These are phyloP conservation scores for Martes martes DNA, from an alignment of 2,113 vertebrate species.

Conservation along the genomic window DNA sequence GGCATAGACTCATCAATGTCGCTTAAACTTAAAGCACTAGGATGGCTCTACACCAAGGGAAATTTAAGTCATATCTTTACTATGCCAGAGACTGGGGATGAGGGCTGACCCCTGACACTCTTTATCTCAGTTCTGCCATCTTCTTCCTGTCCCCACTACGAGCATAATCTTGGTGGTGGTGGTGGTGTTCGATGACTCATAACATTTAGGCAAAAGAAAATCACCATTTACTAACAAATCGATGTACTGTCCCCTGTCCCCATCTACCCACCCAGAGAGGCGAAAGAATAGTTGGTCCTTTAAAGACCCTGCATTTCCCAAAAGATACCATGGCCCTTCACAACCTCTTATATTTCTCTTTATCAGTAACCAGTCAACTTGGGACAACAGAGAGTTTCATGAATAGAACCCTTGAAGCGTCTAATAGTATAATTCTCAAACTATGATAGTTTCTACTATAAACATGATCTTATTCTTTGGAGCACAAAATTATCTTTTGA, in stretches of 20 bases:
- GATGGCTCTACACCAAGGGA: not conserved
- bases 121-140: not conserved
- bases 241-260: not conserved
- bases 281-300: not conserved
- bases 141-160: not conserved
- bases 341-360: not conserved
- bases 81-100: not conserved
- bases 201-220: conserved; percentile 17
- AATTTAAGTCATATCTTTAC: not conserved
- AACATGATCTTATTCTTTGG: not conserved
- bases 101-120: not conserved
- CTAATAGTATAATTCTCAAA: not conserved
- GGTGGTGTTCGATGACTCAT: not conserved
- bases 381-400: not conserved
- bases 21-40: not conserved
- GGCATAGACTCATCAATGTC: not conserved
- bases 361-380: not conserved
- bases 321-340: not conserved
- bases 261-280: not conserved
- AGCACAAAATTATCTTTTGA: not conserved
- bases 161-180: not conserved
- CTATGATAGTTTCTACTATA: not conserved
- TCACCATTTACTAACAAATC: not conserved
- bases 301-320: not conserved
- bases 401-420: not conserved